Percentiles rank a stretch among this genome's conserved stretches.
These are phyloP conservation scores for Scolopax mira DNA, from an alignment of 2,113 vertebrate species.

Conservation along the genomic window DNA sequence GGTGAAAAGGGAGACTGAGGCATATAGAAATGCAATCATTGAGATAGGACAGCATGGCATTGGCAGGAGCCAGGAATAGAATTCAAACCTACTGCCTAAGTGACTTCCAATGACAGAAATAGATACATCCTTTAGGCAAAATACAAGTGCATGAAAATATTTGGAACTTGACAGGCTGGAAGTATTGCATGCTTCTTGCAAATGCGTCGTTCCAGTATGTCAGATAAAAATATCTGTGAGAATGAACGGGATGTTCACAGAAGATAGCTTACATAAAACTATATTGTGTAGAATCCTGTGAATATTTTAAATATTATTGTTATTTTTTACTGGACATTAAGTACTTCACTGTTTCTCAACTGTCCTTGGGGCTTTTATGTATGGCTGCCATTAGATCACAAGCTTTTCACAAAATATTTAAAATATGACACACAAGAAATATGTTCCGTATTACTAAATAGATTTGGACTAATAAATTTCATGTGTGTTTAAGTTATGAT, in stretches of 20 bases:
- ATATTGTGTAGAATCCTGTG: neutral
- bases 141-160: conserved; percentile 46
- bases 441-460: neutral
- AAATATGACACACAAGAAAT: neutral
- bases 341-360: neutral
- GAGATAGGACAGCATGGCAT: neutral
- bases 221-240: conserved; percentile 24
- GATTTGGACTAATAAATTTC: neutral
- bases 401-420: neutral
- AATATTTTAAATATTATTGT: neutral
- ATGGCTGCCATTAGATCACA: neutral
- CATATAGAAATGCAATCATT: neutral
- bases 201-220: conserved; percentile 4
- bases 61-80: conserved; percentile 20
- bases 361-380: neutral
- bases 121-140: conserved; percentile 50
- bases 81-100: neutral
- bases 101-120: conserved; percentile 36
- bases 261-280: neutral
- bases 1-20: neutral
- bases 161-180: conserved; percentile 38
- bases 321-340: neutral
- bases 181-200: conserved; percentile 8
- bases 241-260: neutral
- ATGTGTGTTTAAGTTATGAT: neutral